Base-by-base conservation (phyloP, 1,140 invertebrate species). In the Steinernema khuongi region DNA sequence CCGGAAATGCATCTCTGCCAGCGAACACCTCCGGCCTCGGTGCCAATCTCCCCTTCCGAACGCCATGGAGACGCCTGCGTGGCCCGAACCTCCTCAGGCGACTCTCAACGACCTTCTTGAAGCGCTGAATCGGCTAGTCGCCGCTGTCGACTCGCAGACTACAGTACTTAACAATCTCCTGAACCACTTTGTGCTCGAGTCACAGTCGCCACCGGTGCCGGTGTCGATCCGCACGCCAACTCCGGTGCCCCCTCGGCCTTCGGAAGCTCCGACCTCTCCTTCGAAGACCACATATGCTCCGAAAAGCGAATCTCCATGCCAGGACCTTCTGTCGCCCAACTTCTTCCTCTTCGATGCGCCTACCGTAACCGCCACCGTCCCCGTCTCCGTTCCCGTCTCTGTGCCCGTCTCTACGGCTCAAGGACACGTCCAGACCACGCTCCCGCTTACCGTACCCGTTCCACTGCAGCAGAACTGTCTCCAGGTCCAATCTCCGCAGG, bases 91-190 rank as follows among this genome's bases (percentile, higher is more conserved):
- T 11, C 50, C 50, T 22, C 50, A 60, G 19, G 50, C 50, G 2
- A 60, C 50, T 26, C 50, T 60, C 50, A 60, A 60, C 50, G 50
- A 60, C 50, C 50, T 60, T 22, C 50, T 60, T 22, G 50, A 60
- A 14, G 50, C 50, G 4, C 22, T 60, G 7, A 60, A 60, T 22
- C 50, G 50, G 19, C 7, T 60, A 14, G 26, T n/a, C 50, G 14
- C 19, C 14, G 11, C 50, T 22, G 50, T 60, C 2, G 50, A 60
- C 14, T 60, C 11, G 11, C 50, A 60, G 22, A 60, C 50, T 2
- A 26, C 50, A 14, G 50, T 22, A 4, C 50, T 60, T 22, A 60
- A 60, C 50, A 60, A 60, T 22, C 50, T 60, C 22, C 50, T 60
- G 7, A 60, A 60, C 19, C 50, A 60, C 22, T 60, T 60, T 26